Base-by-base conservation (phyloP, 2,888 invertebrate genomes). In the Thysanoteuthis rhombus region DNA sequence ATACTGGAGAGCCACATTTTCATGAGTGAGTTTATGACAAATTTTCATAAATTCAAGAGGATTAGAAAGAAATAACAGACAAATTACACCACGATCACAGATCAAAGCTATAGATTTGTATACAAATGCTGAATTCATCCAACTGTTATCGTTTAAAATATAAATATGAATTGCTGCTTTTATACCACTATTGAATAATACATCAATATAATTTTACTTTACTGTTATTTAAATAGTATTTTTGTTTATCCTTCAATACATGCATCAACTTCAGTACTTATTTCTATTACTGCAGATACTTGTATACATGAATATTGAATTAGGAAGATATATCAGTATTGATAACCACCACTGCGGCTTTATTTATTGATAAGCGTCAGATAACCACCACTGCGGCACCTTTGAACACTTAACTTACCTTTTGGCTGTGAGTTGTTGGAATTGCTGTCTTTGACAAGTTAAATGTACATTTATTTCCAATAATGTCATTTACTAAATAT, bases 401-500 rank as follows among this genome's bases (percentile, higher is more conserved):
- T 75, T 75, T 75, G 75, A 75, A 75, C n/a, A 75, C 75, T 36
- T 36, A 75, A 75, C 75, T 75, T 75, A 75, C 75, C 75, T 75
- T 75, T 12, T 75, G n/a, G 36, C n/a, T 75, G 75, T 75, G n/a
- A 75, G 75, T 75, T 75, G 75, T 75, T 75, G 75, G 19, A 75
- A 75, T 75, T n/a, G 75, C 75, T 75, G n/a, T 75, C 75, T 75
- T 75, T 75, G 75, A 75, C 75, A 75, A 75, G 75, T 75, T 75
- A 75, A 75, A 12, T n/a, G 75, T 75, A 75, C 75, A 75, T 75
- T 75, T 75, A 75, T 75, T 75, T 75, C 75, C 75, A 75, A 36
- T 75, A 1, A 75, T 75, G 36, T 36, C n/a, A 75, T 75, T 36
- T 75, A 75, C 12, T 75, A 75, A 16, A 36, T 75, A 75, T 75